Base-by-base conservation (phyloP, 2,888 invertebrate species). In the Clepsis dumicolana region DNA sequence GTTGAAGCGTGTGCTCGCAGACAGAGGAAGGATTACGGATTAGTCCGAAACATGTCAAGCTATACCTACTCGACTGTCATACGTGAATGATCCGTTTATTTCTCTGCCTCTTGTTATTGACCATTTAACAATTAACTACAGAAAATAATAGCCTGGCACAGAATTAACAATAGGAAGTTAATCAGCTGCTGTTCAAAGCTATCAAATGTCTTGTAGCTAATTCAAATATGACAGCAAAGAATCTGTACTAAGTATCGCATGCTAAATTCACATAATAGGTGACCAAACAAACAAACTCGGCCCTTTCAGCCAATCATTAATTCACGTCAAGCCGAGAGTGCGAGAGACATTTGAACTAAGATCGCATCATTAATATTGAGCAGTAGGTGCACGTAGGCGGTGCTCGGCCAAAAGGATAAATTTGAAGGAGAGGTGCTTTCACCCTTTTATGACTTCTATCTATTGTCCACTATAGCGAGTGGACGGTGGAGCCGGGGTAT, bases 301-400 rank as follows among this genome's bases (percentile, higher is more conserved):
- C 80, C 90, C 90, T 86, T 88, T 90, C 89, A 87, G 83, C 79
- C 70, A 77, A 81, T 82, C 91, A 92, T 93, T 92, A 91, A 91
- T 92, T 88, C 81, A 82, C 84, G 92, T 93, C 93, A 85, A 83
- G 84, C 78, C 77, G 81, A 83, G 84, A 84, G 88, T 87, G 86
- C 81, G 79, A 80, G 84, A 86, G 88, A 89, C 88, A 87, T 87
- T 87, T 86, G 89, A 88, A 88, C 89, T 90, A 87, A 92, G 86
- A 90, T 92, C 90, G 87, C 89, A 91, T 93, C 92, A 93, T 93
- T 93, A 93, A 93, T 93, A 93, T 90, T 86, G 88, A 91, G 89
- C 81, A 84, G 85, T 54, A 60, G 64, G 65, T 85, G 83, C 86
- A 82, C 83, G 91, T 85, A 86, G 91, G 90, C 91, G 91, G 89